Evolutionary conservation across 2,797 vertebrate species (phyloP).

Genomic region (Peromyscus melanophrys): DNA sequence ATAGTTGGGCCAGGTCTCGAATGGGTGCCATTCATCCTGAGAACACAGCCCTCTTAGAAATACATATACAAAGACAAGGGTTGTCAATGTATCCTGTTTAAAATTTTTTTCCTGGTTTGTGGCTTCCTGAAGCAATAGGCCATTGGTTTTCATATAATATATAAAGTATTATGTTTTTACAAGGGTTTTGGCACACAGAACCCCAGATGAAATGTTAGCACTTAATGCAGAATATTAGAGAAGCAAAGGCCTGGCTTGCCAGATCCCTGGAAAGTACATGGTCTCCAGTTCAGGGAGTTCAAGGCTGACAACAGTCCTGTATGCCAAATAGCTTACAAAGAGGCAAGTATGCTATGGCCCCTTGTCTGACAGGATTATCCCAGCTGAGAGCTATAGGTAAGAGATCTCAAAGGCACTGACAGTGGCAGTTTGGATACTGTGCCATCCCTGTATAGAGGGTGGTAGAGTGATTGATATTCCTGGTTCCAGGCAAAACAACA

Average conservation of each 20-base stretch:
- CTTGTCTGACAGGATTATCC: rapidly evolving
- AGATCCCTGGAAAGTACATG: constrained; percentile 57
- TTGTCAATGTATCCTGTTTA: constrained; percentile 27
- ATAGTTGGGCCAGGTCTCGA: constrained; percentile 64
- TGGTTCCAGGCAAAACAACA: background rate
- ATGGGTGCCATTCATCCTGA: constrained; percentile 77
- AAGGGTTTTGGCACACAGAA: constrained; percentile 80
- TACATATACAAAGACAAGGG: constrained; percentile 53
- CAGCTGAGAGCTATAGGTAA: constrained; percentile 67
- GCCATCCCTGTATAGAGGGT: background rate
- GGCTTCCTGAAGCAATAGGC: constrained; percentile 80
- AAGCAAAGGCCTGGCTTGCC: constrained; percentile 67
- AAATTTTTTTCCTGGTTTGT: constrained; percentile 55
- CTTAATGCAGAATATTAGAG: background rate
- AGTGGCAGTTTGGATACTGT: constrained; percentile 47
- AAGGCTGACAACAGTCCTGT: constrained; percentile 79
- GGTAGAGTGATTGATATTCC: rapidly evolving
- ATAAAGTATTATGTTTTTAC: constrained; percentile 85
- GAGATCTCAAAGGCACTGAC: background rate
- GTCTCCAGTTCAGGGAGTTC: constrained; percentile 61
- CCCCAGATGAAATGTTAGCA: constrained; percentile 81
- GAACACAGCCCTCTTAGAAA: constrained; percentile 80
- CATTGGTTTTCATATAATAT: constrained; percentile 77
- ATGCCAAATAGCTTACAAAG: constrained; percentile 79
- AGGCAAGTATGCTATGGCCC: constrained; percentile 76